Percentiles rank a stretch among this genome's conserved stretches.
Conservation (phyloP, 2,888 invertebrate species). For the Palloptera scutellata region DNA sequence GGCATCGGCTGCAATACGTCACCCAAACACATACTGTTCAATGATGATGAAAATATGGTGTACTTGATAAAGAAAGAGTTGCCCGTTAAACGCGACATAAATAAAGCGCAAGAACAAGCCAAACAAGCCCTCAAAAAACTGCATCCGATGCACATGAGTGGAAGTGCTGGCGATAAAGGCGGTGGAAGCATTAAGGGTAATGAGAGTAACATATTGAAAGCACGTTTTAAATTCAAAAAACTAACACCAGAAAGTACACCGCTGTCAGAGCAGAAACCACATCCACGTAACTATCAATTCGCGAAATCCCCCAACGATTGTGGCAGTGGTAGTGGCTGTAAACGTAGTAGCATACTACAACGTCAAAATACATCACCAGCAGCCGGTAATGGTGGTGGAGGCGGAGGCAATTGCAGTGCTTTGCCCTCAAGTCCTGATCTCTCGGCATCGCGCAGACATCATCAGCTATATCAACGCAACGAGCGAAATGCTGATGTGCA, state of each 20-base stretch:
- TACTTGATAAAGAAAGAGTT: conserved; percentile 63
- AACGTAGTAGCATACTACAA: conserved; percentile 52
- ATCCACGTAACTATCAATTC: conserved; percentile 36
- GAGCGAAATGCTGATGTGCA: conserved; percentile 48
- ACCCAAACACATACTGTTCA: conserved; percentile 60
- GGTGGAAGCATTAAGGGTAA: conserved; percentile 31
- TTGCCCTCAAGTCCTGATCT: conserved; percentile 18
- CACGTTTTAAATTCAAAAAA: conserved; percentile 55
- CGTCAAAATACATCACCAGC: conserved; percentile 43
- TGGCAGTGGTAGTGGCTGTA: conserved; percentile 37
- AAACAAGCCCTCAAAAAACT: conserved; percentile 24
- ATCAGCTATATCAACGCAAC: conserved; percentile 41
- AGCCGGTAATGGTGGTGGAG: background rate
- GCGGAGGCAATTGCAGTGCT: conserved; percentile 8
- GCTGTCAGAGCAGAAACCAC: conserved; percentile 4
- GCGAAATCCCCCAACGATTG: conserved; percentile 33
- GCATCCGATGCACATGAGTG: background rate
- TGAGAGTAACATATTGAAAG: conserved; percentile 45
- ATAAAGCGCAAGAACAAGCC: conserved; percentile 30
- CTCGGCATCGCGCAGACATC: conserved; percentile 25
- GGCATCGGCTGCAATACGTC: conserved; percentile 18
- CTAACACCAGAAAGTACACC: conserved; percentile 38
- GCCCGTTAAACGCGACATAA: conserved; percentile 49
- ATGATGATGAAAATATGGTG: conserved; percentile 63
- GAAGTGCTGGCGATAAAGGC: conserved; percentile 13